Conservation (phyloP, 2,113 vertebrate genomes). For the Stercorarius parasiticus region DNA sequence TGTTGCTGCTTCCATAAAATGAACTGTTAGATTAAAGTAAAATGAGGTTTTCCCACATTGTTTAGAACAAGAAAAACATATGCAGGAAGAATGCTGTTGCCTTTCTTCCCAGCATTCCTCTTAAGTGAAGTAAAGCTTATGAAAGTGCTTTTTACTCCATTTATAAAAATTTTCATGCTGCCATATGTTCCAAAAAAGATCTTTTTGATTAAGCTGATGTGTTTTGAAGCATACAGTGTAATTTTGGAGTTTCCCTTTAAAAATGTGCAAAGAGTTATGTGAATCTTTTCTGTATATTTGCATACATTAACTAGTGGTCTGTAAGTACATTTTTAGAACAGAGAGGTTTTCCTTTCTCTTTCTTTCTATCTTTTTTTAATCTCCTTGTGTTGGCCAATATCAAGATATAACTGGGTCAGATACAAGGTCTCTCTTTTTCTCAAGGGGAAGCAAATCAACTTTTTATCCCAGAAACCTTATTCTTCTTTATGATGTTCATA, state of each 20-base stretch:
- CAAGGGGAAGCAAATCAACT: conserved; percentile 77
- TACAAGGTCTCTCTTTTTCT: conserved; percentile 41
- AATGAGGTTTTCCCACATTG: conserved; percentile 80
- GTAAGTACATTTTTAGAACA: conserved; percentile 56
- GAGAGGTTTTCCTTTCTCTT: conserved; percentile 6
- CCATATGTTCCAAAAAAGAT: conserved; percentile 78
- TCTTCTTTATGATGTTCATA: conserved; percentile 80
- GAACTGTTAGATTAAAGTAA: conserved; percentile 78
- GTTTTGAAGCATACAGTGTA: conserved; percentile 67
- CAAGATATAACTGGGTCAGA: conserved; percentile 70
- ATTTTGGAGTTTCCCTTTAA: conserved; percentile 70
- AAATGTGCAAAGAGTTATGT: conserved; percentile 66
- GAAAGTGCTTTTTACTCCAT: conserved; percentile 80
- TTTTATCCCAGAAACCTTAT: conserved; percentile 79
- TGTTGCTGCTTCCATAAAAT: conserved; percentile 78
- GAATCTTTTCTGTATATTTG: conserved; percentile 62
- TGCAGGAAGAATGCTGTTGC: conserved; percentile 72
- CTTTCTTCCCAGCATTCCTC: conserved; percentile 78
- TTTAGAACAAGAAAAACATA: conserved; percentile 77
- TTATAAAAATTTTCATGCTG: conserved; percentile 77
- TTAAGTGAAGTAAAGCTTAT: conserved; percentile 78
- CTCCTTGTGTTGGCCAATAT: conserved; percentile 59
- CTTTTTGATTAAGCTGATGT: conserved; percentile 79
- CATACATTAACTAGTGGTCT: conserved; percentile 50
- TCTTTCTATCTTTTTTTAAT: background rate